Evolutionary conservation across 2,113 vertebrate species (phyloP).

Genomic region (Xenotilapia flavipinnis): DNA sequence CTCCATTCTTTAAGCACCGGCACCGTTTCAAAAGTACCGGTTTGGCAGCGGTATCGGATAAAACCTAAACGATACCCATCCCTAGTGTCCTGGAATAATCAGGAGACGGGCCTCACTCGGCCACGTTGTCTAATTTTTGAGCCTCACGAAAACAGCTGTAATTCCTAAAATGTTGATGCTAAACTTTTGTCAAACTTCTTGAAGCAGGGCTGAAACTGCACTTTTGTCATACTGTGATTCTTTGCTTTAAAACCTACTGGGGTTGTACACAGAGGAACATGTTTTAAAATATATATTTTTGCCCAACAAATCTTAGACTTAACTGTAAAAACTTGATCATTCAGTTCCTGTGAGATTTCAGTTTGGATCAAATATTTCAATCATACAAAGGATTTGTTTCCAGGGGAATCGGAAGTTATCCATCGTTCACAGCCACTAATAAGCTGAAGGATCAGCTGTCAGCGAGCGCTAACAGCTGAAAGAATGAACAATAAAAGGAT

Average conservation of each 20-base stretch:
- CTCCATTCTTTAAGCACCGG: no score
- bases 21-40: no score
- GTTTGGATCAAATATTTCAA: neutral
- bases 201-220: neutral
- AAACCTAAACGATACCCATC: no score
- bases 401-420: neutral
- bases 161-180: neutral
- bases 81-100: neutral
- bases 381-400: neutral
- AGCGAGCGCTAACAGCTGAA: neutral
- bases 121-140: neutral
- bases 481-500: neutral
- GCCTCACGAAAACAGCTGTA: fast-evolving
- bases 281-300: neutral
- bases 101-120: neutral
- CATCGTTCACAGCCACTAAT: neutral
- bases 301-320: neutral
- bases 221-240: neutral
- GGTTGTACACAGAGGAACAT: neutral
- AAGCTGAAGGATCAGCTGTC: neutral
- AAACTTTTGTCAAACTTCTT: neutral
- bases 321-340: neutral
- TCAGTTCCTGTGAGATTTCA: neutral
- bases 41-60: no score
- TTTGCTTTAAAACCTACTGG: neutral